Evolutionary conservation across 2,888 invertebrate species (phyloP), one percentile per base, ranked within the genome.

Genomic region (Dichetophora obliterata): DNA sequence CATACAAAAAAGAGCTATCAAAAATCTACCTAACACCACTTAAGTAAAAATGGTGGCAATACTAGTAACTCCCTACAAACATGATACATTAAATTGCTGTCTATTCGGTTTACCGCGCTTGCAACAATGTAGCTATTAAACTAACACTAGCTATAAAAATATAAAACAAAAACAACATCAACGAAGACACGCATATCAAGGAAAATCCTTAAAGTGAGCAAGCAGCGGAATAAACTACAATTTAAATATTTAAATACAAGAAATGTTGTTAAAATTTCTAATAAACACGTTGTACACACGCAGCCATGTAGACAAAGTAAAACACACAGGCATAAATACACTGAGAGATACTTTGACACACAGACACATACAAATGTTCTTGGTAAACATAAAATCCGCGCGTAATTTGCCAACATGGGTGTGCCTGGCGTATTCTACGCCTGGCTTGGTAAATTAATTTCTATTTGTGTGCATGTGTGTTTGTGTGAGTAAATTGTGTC

Each of bases 401-500:
- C 59, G 24, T 59, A 59, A 59, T 59, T 59, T 59, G 27, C 59
- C 59, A 24, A 59, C 14, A 11, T 59, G 59, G 24, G 27, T 59
- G 31, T 66, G 66, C 11, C 22, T 43, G n/a, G n/a, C n/a, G 43
- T 37, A 3, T 54, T 16, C 14, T 27, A 11, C 14, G 43, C 43
- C 43, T 43, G 43, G 11, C 43, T 11, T 11, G 11, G 14, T 43
- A 43, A 43, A 43, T 11, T 63, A 63, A 43, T 70, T 19, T 19
- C 16, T 22, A 5, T 69, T 68, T 50, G 66, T 34, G 11, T 65
- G 24, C 16, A n/a, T 37, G 43, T 27, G 31, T 16, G 9, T 50
- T 54, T 52, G 54, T 78, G 78, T 80, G 82, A 80, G 84, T 83
- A 85, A 85, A 66, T 72, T 19, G 52, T 19, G 75, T 65, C 54